Base-by-base conservation (phyloP, 2,888 invertebrate species). In the Synanthedon andrenaeformis region DNA sequence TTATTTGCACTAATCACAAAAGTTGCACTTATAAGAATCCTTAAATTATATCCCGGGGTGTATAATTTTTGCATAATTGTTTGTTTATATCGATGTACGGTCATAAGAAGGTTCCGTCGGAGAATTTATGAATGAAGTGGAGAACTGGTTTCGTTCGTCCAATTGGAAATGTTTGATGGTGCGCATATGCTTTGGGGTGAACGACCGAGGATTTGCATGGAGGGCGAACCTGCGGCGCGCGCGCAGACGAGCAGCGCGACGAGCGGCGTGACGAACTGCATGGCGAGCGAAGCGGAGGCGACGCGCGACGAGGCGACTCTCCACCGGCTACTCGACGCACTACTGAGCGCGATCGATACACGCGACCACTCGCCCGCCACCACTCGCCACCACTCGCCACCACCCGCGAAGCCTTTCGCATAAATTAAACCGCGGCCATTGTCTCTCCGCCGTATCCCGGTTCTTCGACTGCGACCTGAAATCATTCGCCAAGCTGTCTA, bases 141-240 rank as follows among this genome's bases (percentile, higher is more conserved):
- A 45, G 8, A 45, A 45, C 45, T 14, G 12, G 45, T 45, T 42
- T 5, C 42, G 42, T 13, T 42, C 42, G 13, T 42, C 42, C 12
- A 12, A 61, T 59, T 56, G 59, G 62, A 65, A 63, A 61, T 60
- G 60, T n/a, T n/a, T n/a, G n/a, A n/a, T n/a, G n/a, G n/a, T n/a
- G n/a, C n/a, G n/a, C n/a, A n/a, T 17, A 17, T 17, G 17, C 61
- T 64, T 61, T 67, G 76, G 76, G 84, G 81, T 83, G 81, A 69
- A 64, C 66, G 84, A 76, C 82, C 84, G 75, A 64, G 63, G 64
- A 70, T 77, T 78, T 72, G 80, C 79, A 72, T 63, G 65, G 70
- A 59, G 56, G 60, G 63, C 62, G 63, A 28, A 35, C n/a, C 51
- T 61, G 56, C 55, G 70, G 63, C 61, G 60, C 55, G 54, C 66